Base-by-base conservation (phyloP, 92 coral and sea anemone genomes). In the Epizoanthus stellaris region DNA sequence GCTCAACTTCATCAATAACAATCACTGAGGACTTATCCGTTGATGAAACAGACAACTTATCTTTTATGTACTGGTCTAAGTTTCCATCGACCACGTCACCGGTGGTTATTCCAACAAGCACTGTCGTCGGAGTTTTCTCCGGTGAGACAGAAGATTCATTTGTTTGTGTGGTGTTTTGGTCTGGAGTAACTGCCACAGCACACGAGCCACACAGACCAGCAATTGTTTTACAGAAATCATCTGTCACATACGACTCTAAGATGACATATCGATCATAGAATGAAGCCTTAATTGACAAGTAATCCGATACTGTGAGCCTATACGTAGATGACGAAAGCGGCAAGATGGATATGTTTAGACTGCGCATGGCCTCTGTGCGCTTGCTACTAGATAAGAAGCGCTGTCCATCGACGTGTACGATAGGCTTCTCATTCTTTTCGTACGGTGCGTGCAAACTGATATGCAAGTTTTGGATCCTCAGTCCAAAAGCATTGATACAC, bases 361-460 rank as follows among this genome's bases (percentile, higher is more conserved):
- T 5, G 36, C 58, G 65, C 70, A 86, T 43, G 54, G 79, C 77
- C 17, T 19, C 64, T 38, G 84, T 70, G 12, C 58, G 53, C 21
- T 76, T 60, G 47, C 81, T 64, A 12, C 67, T 61, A 3, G 72
- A 58, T 21, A 68, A 66, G 14, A 88, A 47, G 7, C 3, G 42
- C 42, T 85, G 38, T 14, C 91, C 91, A 63, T 83, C 72, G 19
- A 91, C 73, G 53, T 72, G 79, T 68, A 85, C 70, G 7, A 80
- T 71, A 23, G 90, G 89, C 49, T 87, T 84, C 63, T 66, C 89
- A 12, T 86, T 70, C 59, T 64, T 85, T 72, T 73, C 83, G 72
- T 91, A 91, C 16, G 94, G 94, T 19, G 94, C 94, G 73, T 91
- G 94, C 52, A 91, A 80, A 82, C 94, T 91, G 10, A 91, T 43